Percentiles rank a stretch among this genome's conserved stretches.
These are phyloP conservation scores for Hipposideros larvatus DNA, from an alignment of 2,797 vertebrate species.

Conservation along the genomic window DNA sequence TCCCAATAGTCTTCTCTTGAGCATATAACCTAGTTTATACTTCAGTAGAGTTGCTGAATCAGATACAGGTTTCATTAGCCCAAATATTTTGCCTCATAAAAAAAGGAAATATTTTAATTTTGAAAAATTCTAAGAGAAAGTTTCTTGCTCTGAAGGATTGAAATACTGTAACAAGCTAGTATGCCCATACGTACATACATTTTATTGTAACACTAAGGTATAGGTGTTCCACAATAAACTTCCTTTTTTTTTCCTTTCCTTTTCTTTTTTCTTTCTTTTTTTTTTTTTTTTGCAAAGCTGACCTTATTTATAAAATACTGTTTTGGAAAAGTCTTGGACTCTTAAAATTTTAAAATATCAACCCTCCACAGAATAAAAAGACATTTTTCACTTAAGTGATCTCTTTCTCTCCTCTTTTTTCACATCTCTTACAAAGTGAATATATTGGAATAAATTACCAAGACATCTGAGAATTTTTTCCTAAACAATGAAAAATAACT, in stretches of 20 bases:
- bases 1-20: constrained; percentile 50
- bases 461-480: constrained; percentile 47
- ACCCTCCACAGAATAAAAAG: neutral
- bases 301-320: constrained; percentile 14
- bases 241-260: neutral
- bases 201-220: neutral
- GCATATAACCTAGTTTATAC: constrained; percentile 62
- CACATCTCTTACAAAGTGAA: constrained; percentile 3
- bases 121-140: neutral
- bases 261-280: neutral
- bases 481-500: constrained; percentile 75
- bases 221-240: neutral
- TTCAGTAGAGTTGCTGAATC: neutral
- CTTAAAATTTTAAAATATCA: neutral
- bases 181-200: neutral
- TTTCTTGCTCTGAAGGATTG: neutral
- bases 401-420: neutral
- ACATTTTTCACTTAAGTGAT: neutral
- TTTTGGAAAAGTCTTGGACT: constrained; percentile 11
- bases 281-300: neutral
- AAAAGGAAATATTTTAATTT: neutral
- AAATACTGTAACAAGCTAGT: neutral
- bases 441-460: neutral
- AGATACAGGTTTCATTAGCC: constrained; percentile 20
- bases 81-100: constrained; percentile 53